Percentiles rank a stretch among this genome's conserved stretches.
These are phyloP conservation scores for Cremastinae sp. DNA, from an alignment of 2,888 invertebrate species.

Conservation along the genomic window DNA sequence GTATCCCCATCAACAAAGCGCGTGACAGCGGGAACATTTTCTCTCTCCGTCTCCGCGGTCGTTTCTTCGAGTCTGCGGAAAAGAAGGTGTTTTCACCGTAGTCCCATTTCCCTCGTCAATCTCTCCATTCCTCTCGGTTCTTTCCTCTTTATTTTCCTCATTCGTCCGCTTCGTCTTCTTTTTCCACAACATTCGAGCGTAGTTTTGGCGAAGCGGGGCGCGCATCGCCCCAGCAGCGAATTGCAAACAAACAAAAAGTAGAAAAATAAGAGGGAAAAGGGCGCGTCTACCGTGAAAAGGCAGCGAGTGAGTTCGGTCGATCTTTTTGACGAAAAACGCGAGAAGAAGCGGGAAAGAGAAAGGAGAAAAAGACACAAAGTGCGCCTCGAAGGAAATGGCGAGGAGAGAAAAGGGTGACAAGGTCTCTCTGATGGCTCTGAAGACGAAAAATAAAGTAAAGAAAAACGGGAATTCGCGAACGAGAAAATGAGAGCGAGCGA, in stretches of 20 bases:
- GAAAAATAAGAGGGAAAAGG: constrained; percentile 9
- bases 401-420: constrained; percentile 20
- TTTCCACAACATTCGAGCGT: constrained; percentile 41
- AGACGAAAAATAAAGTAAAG: not conserved
- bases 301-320: not conserved
- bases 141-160: not conserved
- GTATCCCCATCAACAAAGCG: constrained; percentile 46
- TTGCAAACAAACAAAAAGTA: constrained; percentile 53
- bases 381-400: constrained; percentile 17
- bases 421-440: not conserved
- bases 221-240: constrained; percentile 49
- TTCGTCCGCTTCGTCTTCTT: not conserved
- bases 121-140: constrained; percentile 34
- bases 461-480: not conserved
- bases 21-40: constrained; percentile 42
- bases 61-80: constrained; percentile 8
- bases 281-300: no score
- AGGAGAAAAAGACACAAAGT: constrained; percentile 38
- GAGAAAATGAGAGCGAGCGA: constrained; percentile 14
- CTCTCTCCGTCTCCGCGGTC: constrained; percentile 5
- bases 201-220: constrained; percentile 51
- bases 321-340: constrained; percentile 1
- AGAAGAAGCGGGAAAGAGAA: constrained; percentile 4
- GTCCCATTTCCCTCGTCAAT: constrained; percentile 60
- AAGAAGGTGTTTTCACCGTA: constrained; percentile 59